Conservation (phyloP, 2,888 invertebrate genomes). For the Oligia fasciuncula region DNA sequence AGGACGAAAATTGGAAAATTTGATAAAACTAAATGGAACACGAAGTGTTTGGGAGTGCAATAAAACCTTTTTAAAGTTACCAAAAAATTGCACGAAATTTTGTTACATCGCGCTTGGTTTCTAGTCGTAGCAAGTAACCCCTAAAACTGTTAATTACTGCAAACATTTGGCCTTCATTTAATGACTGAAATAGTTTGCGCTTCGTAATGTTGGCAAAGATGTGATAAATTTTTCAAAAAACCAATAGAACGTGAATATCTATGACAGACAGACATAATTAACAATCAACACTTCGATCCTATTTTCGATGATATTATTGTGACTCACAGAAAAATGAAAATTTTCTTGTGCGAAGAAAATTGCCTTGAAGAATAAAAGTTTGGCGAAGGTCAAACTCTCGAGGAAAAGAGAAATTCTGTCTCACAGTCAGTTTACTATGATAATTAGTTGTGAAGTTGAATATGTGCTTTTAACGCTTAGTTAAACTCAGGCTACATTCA, state of each 20-base stretch:
- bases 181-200: conserved; percentile 55
- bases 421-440: conserved; percentile 27
- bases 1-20: neutral
- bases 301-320: conserved; percentile 45
- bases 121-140: neutral
- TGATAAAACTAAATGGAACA: neutral
- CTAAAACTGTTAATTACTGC: conserved; percentile 43
- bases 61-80: neutral
- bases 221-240: conserved; percentile 27
- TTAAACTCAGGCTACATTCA: neutral
- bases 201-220: conserved; percentile 52
- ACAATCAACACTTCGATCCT: conserved; percentile 40
- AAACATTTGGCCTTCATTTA: conserved; percentile 46
- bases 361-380: conserved; percentile 3
- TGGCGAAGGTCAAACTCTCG: conserved; percentile 2
- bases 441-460: conserved; percentile 11
- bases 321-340: conserved; percentile 17
- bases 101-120: neutral
- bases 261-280: conserved; percentile 51
- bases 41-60: neutral
- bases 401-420: neutral
- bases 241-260: conserved; percentile 41
- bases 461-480: conserved; percentile 19
- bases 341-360: conserved; percentile 18
- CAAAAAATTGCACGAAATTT: neutral